Evolutionary conservation across 2,888 invertebrate genomes (phyloP), one percentile per base, ranked within the genome.

Genomic region (Ryuthela nishihirai): DNA sequence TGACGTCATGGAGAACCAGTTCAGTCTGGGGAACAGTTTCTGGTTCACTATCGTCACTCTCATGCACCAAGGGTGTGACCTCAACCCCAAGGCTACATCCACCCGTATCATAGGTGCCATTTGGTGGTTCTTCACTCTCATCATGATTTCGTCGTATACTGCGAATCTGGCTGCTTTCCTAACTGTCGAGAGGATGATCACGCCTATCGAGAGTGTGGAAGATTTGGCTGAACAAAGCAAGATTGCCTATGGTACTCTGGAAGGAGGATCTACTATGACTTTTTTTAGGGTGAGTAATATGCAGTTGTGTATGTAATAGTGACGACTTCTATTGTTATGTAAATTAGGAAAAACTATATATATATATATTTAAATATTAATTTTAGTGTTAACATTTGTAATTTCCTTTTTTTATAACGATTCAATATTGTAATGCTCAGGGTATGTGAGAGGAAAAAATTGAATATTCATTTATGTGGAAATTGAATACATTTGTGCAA

Each of bases 41-140:
- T 80, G 80, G 80, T 80, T 80, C 69, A 78, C 79, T 32, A 77
- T 80, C 24, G 81, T 80, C n/a, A 79, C 79, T 5, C 84, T 97
- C 70, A 83, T 97, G 81, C 87, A 94, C 71, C 94, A 94, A 76
- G 93, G 91, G 64, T 89, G 89, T 60, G 90, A 89, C 62, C 78
- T 91, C 65, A 90, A 92, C 76, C 95, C 95, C 67, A 94, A 86
- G 64, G 78, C 80, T 0, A 76, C 78, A 4, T 79, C 80, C 2
- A 98, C 98, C 0, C 80, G 98, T 48, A 90, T 98, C 65, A 94
- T 98, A 5, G 94, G 95, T 9, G 94, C 89, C 0, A 90, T 92
- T 69, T 99, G 98, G 98, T 99, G 98, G 95, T 98, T 99, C 78
- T 99, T 99, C 77, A 98, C 97, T 0, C 81, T 99, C 35, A 98